Base-by-base conservation (phyloP, 1,140 invertebrate genomes). In the Drosophila sp. region DNA sequence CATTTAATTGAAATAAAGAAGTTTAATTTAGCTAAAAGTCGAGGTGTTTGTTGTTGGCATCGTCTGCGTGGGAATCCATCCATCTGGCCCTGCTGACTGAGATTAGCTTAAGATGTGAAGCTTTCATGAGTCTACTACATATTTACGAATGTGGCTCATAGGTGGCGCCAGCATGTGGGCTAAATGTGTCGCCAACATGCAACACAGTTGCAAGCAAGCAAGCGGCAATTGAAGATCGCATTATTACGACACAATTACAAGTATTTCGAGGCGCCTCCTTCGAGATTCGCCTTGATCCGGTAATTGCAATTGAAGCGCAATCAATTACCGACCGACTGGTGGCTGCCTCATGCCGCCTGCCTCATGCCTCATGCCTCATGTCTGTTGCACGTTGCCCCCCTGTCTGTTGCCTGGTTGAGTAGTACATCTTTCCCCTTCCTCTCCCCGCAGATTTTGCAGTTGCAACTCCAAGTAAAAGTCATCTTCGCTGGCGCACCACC, bases 231-330 rank as follows among this genome's bases (percentile, higher is more conserved):
- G 70, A 63, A 81, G 86, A 65, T 89, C 80, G 64, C 64, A 82
- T 86, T 90, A 90, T 90, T 90, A 90, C 81, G 78, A 76, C 81
- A 90, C 87, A 86, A 90, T 90, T 90, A 90, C 87, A 90, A 69
- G 58, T 54, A 56, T 59, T 13, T 43, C 54, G 54, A 53, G 29
- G 27, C 69, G 45, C 63, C 63, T 51, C 34, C 43, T 56, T 43
- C 65, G 7, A 29, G 16, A 48, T 14, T 46, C 41, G 13, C 56
- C 45, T 25, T 59, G 25, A 51, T 43, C 57, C 63, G 76, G 87
- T 90, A 90, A 90, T 90, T 90, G 87, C 87, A 90, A 90, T 90
- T 90, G 87, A 90, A 90, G 87, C 77, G 87, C 87, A 90, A 90
- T 90, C 87, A 90, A 90, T 90, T 90, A 90, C 87, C 80, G 75